These are phyloP conservation scores for Callorhinus ursinus DNA, from an alignment of 2,113 vertebrate species.

Conservation along the genomic window DNA sequence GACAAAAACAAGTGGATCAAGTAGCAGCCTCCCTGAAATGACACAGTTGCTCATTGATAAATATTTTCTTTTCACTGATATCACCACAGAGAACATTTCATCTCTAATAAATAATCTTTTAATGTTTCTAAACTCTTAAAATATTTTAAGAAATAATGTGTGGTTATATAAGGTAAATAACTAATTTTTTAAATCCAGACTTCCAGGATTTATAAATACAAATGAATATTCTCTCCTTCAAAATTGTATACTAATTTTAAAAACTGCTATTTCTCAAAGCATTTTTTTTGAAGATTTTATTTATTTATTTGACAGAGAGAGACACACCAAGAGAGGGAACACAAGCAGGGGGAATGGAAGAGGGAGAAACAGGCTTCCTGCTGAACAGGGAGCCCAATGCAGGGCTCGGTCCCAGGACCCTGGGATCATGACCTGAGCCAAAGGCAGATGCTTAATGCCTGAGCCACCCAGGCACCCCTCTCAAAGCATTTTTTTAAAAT, in stretches of 20 bases:
- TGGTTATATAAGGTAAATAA: background rate
- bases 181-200: background rate
- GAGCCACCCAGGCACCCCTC: too few species aligned
- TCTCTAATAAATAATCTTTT: background rate
- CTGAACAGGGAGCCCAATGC: too few species aligned
- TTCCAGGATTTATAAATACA: constrained; percentile 2
- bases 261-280: background rate
- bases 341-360: too few species aligned
- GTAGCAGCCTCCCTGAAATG: background rate
- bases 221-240: background rate
- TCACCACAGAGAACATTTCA: background rate
- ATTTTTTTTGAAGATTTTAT: constrained; percentile 11
- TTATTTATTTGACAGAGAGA: background rate
- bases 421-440: too few species aligned
- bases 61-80: background rate
- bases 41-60: background rate
- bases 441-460: too few species aligned
- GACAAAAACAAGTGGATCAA: background rate
- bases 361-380: too few species aligned
- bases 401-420: too few species aligned
- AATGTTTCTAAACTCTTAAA: background rate
- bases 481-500: background rate
- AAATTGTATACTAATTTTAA: background rate
- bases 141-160: background rate
- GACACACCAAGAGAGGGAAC: too few species aligned